Conservation (phyloP, 2,113 vertebrate genomes). For the Mystacornis crossleyi region DNA sequence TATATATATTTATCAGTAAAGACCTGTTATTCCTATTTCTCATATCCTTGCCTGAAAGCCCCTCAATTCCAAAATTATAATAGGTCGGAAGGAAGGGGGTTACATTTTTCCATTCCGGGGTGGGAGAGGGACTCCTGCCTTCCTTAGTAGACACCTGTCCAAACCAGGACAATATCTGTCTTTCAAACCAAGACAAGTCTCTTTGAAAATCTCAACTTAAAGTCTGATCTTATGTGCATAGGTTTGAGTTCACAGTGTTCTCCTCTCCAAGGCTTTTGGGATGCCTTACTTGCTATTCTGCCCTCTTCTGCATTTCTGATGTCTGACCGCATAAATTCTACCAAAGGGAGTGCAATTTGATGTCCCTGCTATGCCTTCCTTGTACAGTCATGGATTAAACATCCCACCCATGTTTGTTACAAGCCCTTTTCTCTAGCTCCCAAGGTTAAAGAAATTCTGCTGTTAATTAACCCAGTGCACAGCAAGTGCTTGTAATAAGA, state of each 20-base stretch:
- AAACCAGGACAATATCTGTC: too few species aligned
- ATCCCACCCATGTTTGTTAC: background rate
- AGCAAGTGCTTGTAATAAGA: background rate
- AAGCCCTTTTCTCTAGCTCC: background rate
- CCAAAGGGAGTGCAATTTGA: background rate
- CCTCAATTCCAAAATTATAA: too few species aligned
- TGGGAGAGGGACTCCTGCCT: too few species aligned
- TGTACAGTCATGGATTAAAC: background rate
- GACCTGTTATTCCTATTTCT: too few species aligned
- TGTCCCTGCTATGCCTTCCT: background rate
- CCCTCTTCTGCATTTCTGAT: background rate
- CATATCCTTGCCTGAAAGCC: too few species aligned
- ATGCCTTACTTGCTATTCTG: background rate
- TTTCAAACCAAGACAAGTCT: too few species aligned
- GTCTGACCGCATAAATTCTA: background rate
- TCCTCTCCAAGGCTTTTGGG: background rate
- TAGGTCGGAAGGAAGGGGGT: too few species aligned
- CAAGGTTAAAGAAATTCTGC: background rate
- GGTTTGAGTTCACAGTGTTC: background rate
- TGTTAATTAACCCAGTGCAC: background rate
- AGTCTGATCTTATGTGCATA: background rate
- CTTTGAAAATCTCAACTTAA: background rate
- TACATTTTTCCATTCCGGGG: too few species aligned
- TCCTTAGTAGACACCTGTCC: too few species aligned
- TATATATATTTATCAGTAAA: too few species aligned